Percentiles rank a stretch among this genome's conserved stretches.
phyloP scores from a whole-genome alignment of 2,797 vertebrate species.

The Lagocephalus sceleratus region DNA sequence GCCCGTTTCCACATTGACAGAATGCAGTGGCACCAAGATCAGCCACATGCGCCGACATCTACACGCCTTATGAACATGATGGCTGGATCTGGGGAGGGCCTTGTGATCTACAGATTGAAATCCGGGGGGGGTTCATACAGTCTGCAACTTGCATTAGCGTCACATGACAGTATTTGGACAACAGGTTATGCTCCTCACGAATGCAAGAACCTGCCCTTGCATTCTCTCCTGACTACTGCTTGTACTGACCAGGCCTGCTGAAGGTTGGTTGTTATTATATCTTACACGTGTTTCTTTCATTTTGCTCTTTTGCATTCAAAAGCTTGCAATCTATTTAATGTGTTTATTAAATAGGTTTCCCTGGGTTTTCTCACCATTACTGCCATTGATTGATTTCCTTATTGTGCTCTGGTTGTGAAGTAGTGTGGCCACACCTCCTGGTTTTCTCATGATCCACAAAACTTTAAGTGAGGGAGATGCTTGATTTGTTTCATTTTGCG shows the following conservation, averaged over 20 bases:
- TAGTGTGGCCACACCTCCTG: slow-evolving; percentile 23
- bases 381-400: neutral
- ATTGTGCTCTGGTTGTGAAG: neutral
- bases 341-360: neutral
- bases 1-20: neutral
- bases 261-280: slow-evolving; percentile 29
- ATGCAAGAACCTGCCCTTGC: slow-evolving; percentile 57
- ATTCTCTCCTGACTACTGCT: slow-evolving; percentile 42
- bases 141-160: slow-evolving; percentile 66
- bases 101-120: no score
- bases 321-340: neutral
- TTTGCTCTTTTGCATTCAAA: slow-evolving; percentile 11
- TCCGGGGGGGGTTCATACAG: no score
- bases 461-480: neutral
- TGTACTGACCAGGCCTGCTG: slow-evolving; percentile 39
- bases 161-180: slow-evolving; percentile 24
- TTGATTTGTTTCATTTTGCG: slow-evolving; percentile 4
- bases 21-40: neutral
- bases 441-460: slow-evolving; percentile 12
- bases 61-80: neutral
- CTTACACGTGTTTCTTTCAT: neutral
- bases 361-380: neutral
- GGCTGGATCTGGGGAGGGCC: no score
- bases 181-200: slow-evolving; percentile 38
- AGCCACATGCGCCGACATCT: neutral